These are phyloP conservation scores for Tetraodon nigroviridis DNA, from an alignment of 2,113 vertebrate species.

Conservation along the genomic window DNA sequence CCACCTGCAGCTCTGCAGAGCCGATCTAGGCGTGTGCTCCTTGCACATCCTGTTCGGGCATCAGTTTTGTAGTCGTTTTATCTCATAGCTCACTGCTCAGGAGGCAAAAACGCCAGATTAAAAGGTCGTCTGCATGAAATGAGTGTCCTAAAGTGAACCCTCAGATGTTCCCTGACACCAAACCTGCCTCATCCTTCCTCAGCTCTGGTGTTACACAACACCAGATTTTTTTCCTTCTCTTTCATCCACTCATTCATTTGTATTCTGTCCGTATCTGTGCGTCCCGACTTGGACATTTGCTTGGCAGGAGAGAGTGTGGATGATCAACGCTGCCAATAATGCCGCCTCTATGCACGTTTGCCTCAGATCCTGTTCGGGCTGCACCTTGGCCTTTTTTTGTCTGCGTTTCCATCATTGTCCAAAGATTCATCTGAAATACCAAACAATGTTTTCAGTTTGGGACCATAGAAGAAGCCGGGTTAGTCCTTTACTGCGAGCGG, in stretches of 20 bases:
- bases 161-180: not conserved
- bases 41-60: not conserved
- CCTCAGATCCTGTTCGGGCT: not conserved
- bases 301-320: slow-evolving; percentile 42
- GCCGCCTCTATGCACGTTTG: slow-evolving; percentile 11
- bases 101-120: slow-evolving; percentile 34
- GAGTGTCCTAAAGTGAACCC: slow-evolving; percentile 55
- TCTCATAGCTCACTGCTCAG: slow-evolving; percentile 34
- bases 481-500: too few relatives aligned
- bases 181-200: slow-evolving; percentile 13
- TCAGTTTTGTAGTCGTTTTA: slow-evolving; percentile 36
- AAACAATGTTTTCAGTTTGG: too few relatives aligned
- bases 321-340: slow-evolving; percentile 52
- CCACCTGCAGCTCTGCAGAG: too few relatives aligned
- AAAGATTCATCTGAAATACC: too few relatives aligned
- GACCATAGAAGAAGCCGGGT: too few relatives aligned
- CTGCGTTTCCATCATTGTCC: too few relatives aligned
- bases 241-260: slow-evolving; percentile 41
- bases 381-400: slow-evolving; percentile 4
- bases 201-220: not conserved
- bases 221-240: slow-evolving; percentile 9
- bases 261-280: slow-evolving; percentile 45
- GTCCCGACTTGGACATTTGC: slow-evolving; percentile 45
- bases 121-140: slow-evolving; percentile 37
- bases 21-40: too few relatives aligned